These are phyloP conservation scores for Helarctos malayanus DNA, from an alignment of 2,797 vertebrate species.

Conservation along the genomic window DNA sequence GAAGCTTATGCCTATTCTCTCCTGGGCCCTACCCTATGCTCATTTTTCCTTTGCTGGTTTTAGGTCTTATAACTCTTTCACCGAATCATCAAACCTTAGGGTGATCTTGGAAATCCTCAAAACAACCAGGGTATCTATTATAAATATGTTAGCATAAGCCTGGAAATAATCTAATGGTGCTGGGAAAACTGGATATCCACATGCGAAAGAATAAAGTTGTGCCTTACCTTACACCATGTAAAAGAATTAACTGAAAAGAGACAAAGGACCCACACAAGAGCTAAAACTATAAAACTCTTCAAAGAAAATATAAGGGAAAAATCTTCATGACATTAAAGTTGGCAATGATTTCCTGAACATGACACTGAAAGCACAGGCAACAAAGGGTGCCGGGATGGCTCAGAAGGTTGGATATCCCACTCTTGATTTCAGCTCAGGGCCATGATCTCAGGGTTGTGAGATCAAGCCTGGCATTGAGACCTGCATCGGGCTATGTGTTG, in stretches of 20 bases:
- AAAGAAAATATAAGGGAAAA: not conserved
- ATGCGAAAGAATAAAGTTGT: not conserved
- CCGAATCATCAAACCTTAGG: not conserved
- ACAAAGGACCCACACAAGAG: not conserved
- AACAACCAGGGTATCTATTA: not conserved
- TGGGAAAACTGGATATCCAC: not conserved
- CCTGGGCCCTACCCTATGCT: not conserved
- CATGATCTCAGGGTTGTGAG: too few relatives aligned
- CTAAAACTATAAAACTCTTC: not conserved
- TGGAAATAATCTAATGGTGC: not conserved
- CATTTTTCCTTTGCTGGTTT: not conserved
- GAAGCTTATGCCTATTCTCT: not conserved
- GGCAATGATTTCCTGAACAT: not conserved
- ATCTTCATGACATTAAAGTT: not conserved
- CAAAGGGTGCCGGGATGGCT: too few relatives aligned
- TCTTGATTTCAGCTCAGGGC: too few relatives aligned
- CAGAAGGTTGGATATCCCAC: too few relatives aligned
- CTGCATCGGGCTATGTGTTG: too few relatives aligned
- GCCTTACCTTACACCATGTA: not conserved
- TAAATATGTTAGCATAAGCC: not conserved
- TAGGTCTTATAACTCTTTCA: not conserved
- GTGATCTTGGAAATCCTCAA: not conserved
- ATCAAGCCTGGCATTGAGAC: too few relatives aligned
- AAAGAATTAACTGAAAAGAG: not conserved
- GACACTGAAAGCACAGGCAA: not conserved